Conservation (phyloP, 2,113 vertebrate species). For the Rhineura floridana region DNA sequence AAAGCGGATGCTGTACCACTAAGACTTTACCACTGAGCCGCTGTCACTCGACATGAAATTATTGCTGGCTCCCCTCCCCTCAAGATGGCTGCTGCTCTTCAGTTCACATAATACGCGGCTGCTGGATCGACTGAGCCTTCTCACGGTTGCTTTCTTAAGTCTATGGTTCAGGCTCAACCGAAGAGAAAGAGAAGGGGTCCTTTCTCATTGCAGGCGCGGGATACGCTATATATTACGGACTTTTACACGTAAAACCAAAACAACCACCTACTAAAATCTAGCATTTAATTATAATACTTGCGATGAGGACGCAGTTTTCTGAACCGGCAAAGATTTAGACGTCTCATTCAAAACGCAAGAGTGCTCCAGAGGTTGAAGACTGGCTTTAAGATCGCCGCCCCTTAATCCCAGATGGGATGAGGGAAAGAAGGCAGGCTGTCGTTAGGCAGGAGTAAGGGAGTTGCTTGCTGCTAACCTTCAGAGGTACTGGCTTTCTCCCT, state of each 20-base stretch:
- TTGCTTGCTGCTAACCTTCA: no score
- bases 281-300: neutral
- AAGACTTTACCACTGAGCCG: no score
- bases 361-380: neutral
- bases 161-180: no score
- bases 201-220: neutral
- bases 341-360: neutral
- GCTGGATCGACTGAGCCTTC: neutral
- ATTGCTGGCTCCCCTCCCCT: neutral
- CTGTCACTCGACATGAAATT: no score
- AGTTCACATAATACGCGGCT: neutral
- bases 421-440: no score
- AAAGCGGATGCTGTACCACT: no score
- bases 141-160: neutral
- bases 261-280: neutral
- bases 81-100: neutral
- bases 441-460: no score
- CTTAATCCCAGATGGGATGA: no score
- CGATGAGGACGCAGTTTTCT: neutral
- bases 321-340: neutral
- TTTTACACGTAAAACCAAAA: neutral
- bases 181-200: neutral
- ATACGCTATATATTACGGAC: constrained; percentile 2
- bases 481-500: no score
- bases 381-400: no score